phyloP scores from a whole-genome alignment of 2,888 invertebrate species.

The Dasypolia templi region DNA sequence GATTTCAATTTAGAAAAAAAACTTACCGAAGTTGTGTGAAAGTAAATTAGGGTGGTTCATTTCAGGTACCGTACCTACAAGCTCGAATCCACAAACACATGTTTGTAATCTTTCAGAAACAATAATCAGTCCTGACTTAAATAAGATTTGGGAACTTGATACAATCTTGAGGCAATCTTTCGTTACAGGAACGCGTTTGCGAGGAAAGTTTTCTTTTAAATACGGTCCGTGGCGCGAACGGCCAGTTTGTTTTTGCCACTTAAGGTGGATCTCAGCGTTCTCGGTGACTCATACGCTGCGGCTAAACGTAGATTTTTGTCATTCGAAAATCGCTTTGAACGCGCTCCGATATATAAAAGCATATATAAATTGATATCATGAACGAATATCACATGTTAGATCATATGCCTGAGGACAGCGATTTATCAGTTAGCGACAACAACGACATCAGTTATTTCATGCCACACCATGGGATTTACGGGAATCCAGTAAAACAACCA shows the following conservation, averaged over 20 bases:
- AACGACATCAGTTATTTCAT: not conserved
- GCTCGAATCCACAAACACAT: not conserved
- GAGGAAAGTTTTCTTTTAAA: slow-evolving; percentile 8
- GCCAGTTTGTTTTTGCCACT: slow-evolving; percentile 11
- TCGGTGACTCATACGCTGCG: slow-evolving; percentile 3
- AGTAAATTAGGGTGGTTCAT: slow-evolving; percentile 4
- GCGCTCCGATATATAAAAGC: not conserved
- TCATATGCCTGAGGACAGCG: slow-evolving; percentile 4
- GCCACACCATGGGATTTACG: slow-evolving; percentile 6
- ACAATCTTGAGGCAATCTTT: slow-evolving; percentile 5
- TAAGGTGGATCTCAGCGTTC: not conserved
- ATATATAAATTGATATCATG: slow-evolving; percentile 1
- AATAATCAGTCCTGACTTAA: not conserved
- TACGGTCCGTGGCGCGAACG: not conserved
- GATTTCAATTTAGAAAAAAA: not conserved
- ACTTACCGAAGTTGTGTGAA: slow-evolving; percentile 1
- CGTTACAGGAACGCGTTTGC: not conserved
- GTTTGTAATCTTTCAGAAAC: not conserved
- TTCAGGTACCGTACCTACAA: not conserved
- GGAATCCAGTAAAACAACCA: not conserved
- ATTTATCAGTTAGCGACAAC: not conserved
- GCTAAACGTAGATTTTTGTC: slow-evolving; percentile 1
- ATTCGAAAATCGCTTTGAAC: slow-evolving; percentile 8
- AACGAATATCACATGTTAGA: not conserved
- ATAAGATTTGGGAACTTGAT: slow-evolving; percentile 9